phyloP scores from a whole-genome alignment of 2,888 invertebrate genomes.

The Microctonus aethiopoides region DNA sequence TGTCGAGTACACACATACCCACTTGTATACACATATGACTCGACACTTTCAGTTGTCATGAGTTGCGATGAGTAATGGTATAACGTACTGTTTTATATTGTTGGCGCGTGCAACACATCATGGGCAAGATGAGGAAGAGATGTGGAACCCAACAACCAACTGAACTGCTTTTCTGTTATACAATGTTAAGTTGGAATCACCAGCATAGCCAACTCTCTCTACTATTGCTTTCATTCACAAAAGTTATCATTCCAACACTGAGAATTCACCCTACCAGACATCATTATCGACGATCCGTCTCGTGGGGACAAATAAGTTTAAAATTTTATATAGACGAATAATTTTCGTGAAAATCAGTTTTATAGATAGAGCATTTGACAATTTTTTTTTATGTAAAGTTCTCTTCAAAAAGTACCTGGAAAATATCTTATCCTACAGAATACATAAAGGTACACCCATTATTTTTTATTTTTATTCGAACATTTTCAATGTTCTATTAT shows the following conservation, averaged over 20 bases:
- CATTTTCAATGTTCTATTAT: constrained; percentile 3
- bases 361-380: too few species aligned
- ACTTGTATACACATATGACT: neutral
- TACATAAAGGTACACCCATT: neutral
- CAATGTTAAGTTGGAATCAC: neutral
- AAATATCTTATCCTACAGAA: neutral
- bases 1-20: constrained; percentile 4
- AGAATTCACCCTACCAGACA: neutral
- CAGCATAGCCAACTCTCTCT: neutral
- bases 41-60: constrained; percentile 32
- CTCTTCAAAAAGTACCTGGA: neutral
- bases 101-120: neutral
- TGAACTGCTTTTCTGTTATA: neutral
- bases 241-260: neutral
- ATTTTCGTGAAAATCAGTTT: neutral
- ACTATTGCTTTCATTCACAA: neutral
- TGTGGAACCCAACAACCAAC: neutral
- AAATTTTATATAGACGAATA: neutral
- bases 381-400: too few species aligned
- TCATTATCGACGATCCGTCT: neutral
- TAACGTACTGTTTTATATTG: constrained; percentile 13
- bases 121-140: neutral
- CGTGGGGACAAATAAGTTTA: neutral
- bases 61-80: constrained; percentile 40
- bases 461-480: neutral